These are phyloP conservation scores for Meta bourneti DNA, from an alignment of 2,888 invertebrate species.

Conservation along the genomic window DNA sequence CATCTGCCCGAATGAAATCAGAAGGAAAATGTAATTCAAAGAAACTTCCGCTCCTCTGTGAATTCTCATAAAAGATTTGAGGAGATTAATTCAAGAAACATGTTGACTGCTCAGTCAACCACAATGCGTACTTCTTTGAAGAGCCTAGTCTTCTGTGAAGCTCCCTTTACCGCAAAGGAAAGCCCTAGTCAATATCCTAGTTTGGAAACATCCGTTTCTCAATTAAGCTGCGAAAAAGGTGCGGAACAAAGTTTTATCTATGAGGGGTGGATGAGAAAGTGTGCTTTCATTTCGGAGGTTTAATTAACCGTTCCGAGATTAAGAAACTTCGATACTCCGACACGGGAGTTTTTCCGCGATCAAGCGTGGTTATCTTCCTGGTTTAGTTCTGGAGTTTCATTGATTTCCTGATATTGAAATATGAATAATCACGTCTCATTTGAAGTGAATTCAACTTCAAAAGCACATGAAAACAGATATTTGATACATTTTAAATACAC, in stretches of 20 bases:
- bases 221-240: not conserved
- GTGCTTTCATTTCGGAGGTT: not conserved
- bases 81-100: not conserved
- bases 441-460: too few relatives aligned
- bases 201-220: not conserved
- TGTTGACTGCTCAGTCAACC: not conserved
- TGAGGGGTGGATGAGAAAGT: not conserved
- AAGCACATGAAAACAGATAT: too few relatives aligned
- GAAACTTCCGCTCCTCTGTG: not conserved
- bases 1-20: not conserved
- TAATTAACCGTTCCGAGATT: not conserved
- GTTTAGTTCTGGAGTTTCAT: too few relatives aligned
- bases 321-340: too few relatives aligned
- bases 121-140: not conserved
- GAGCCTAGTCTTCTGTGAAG: not conserved
- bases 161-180: too few relatives aligned
- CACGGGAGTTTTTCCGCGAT: too few relatives aligned
- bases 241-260: not conserved
- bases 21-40: conserved; percentile 11
- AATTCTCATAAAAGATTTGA: not conserved
- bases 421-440: too few relatives aligned
- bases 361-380: too few relatives aligned
- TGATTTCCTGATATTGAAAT: too few relatives aligned
- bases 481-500: too few relatives aligned
- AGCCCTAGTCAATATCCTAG: not conserved